Evolutionary conservation across 92 coral and sea anemone genomes (phyloP).

Genomic region (Porites cylindrica): DNA sequence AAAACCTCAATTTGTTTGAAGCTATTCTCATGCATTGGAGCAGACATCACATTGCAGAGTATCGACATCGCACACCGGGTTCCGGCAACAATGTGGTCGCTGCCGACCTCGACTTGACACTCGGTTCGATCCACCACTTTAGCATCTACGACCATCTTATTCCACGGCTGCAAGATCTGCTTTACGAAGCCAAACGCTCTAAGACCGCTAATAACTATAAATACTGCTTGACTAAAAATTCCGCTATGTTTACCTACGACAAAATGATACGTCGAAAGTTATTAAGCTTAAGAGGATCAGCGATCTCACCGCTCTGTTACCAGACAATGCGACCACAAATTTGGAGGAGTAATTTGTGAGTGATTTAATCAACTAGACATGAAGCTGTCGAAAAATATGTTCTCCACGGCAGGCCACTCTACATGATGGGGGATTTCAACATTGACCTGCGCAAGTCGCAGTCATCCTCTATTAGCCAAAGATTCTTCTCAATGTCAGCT

Average conservation of each 20-base stretch:
- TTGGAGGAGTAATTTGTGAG: not conserved
- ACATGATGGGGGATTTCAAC: not conserved
- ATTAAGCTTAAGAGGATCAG: not conserved
- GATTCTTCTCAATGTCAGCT: too few species aligned
- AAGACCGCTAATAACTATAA: constrained; percentile 14
- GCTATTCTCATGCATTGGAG: not conserved
- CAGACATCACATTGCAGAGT: constrained; percentile 1
- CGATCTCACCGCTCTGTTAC: not conserved
- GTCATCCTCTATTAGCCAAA: not conserved
- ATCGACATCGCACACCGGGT: not conserved
- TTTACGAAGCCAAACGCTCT: constrained; percentile 3
- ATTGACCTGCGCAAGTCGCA: not conserved
- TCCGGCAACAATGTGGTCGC: constrained; percentile 22
- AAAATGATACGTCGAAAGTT: constrained; percentile 2
- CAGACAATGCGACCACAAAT: not conserved
- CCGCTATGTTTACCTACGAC: not conserved
- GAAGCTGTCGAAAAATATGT: not conserved
- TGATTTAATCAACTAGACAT: not conserved
- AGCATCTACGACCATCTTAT: constrained; percentile 9
- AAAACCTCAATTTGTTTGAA: constrained; percentile 9
- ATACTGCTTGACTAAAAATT: constrained; percentile 7
- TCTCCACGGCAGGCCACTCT: not conserved
- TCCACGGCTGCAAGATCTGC: constrained; percentile 23
- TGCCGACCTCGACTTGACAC: constrained; percentile 10
- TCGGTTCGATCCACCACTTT: not conserved